phyloP scores from a whole-genome alignment of 2,888 invertebrate species.

The Therioaphis trifolii region DNA sequence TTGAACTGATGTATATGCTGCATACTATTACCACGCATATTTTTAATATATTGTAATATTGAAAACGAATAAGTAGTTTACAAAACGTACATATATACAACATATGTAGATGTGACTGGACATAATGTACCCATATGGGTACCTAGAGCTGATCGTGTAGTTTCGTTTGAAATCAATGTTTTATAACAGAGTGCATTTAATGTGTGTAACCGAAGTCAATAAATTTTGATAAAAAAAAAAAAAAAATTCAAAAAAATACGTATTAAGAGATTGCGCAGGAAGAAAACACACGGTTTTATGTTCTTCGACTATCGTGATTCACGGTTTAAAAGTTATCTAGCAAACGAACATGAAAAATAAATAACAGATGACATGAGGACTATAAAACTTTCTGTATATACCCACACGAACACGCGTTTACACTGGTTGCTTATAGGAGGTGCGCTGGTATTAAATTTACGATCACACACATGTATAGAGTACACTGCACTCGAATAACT shows the following conservation, averaged over 20 bases:
- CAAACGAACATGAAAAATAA: constrained; percentile 42
- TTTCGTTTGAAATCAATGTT: not conserved
- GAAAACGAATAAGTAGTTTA: too few species aligned
- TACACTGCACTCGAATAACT: not conserved
- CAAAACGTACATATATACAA: too few species aligned
- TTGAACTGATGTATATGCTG: too few species aligned
- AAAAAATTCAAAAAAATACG: too few species aligned
- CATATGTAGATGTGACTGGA: too few species aligned
- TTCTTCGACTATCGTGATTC: constrained; percentile 46
- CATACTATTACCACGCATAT: too few species aligned
- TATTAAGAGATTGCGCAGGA: not conserved
- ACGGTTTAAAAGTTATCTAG: constrained; percentile 47
- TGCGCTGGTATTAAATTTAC: not conserved
- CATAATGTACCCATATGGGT: too few species aligned
- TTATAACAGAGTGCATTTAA: not conserved
- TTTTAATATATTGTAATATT: too few species aligned
- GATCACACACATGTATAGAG: not conserved
- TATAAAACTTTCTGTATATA: constrained; percentile 35
- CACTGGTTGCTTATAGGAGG: too few species aligned
- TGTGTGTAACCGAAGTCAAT: not conserved
- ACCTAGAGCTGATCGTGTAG: not conserved
- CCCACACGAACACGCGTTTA: too few species aligned
- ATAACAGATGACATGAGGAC: constrained; percentile 21
- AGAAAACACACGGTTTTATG: constrained; percentile 30
- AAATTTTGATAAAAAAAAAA: constrained; percentile 41